Percentiles rank a stretch among this genome's conserved stretches.
Conservation (phyloP, 1,140 invertebrate species). For the Centruroides vittatus region DNA sequence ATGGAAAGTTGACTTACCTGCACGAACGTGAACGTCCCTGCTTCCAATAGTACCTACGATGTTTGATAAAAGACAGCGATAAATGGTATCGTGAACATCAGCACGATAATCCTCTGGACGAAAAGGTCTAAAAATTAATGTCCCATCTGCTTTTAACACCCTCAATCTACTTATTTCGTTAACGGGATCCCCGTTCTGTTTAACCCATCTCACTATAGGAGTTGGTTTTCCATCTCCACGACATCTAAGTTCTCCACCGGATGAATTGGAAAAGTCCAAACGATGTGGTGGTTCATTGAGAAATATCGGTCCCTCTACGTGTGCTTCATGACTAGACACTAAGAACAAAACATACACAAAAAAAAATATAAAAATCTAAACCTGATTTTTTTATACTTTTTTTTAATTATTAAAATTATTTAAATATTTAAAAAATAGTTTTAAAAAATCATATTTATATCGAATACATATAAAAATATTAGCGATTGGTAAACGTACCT, state of each 20-base stretch:
- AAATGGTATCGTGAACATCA: conserved; percentile 35
- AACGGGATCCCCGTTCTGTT: conserved; percentile 40
- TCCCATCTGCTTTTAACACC: conserved; percentile 37
- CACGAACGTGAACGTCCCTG: conserved; percentile 60
- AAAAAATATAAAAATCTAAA: too few relatives aligned
- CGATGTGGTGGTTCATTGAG: conserved; percentile 80
- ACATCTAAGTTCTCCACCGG: conserved; percentile 80
- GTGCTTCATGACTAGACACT: too few relatives aligned
- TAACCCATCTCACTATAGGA: conserved; percentile 75
- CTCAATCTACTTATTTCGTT: conserved; percentile 51
- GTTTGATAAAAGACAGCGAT: conserved; percentile 57
- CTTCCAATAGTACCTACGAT: conserved; percentile 58
- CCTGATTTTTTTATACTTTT: too few relatives aligned
- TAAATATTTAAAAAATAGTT: too few relatives aligned
- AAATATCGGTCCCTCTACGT: conserved; percentile 59
- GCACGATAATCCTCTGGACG: conserved; percentile 31
- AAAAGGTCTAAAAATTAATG: conserved; percentile 29
- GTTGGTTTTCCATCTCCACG: conserved; percentile 74
- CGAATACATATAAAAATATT: too few relatives aligned
- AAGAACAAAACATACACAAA: too few relatives aligned
- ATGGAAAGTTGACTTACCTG: conserved; percentile 44
- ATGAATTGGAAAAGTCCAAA: conserved; percentile 86
- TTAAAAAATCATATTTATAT: too few relatives aligned
- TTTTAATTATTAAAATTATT: too few relatives aligned
- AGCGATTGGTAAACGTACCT: too few relatives aligned